Conservation (phyloP, 2,113 vertebrate species). For the Apodemus sylvaticus region DNA sequence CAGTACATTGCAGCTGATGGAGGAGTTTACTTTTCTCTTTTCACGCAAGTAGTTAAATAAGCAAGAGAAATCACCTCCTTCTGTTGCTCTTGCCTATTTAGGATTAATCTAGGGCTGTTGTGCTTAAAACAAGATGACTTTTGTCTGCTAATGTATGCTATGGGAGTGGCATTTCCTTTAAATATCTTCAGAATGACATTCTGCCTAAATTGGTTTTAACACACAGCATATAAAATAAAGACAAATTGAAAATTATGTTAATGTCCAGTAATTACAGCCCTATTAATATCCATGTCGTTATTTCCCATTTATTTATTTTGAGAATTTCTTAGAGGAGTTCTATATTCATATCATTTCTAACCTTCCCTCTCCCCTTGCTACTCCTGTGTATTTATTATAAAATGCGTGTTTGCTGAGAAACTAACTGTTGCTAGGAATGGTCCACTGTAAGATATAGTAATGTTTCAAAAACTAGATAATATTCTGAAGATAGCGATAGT, state of each 20-base stretch:
- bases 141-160: neutral
- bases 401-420: slow-evolving; percentile 25
- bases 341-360: neutral
- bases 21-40: neutral
- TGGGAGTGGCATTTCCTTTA: neutral
- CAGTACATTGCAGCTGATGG: neutral
- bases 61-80: neutral
- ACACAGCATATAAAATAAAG: neutral
- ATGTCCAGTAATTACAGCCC: neutral
- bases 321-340: neutral
- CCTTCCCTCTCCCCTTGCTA: neutral
- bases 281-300: neutral
- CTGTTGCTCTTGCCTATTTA: neutral
- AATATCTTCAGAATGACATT: neutral
- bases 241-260: neutral
- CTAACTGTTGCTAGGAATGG: neutral
- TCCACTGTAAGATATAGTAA: neutral
- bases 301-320: neutral
- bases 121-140: neutral
- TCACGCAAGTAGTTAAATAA: neutral
- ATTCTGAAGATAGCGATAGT: neutral
- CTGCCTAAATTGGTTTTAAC: neutral
- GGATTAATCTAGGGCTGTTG: neutral
- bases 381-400: neutral
- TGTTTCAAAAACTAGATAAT: neutral